Base-by-base conservation (phyloP, 1,140 invertebrate species). In the Drosophila sturtevanti region DNA sequence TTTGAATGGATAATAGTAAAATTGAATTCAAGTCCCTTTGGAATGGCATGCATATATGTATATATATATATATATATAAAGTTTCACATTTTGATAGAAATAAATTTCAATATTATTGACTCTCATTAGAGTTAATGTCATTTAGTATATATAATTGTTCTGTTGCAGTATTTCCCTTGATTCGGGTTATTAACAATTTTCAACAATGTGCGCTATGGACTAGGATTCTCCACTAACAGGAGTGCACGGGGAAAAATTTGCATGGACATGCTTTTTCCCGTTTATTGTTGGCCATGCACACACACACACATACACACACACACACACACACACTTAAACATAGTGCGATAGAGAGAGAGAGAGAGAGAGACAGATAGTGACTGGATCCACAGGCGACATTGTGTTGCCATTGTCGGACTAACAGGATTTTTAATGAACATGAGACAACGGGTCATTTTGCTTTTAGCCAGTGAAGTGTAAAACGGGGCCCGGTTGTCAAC, bases 351-450 rank as follows among this genome's bases (percentile, higher is more conserved):
- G 5, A 31, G 27, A 31, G 27, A 6, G 27, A 31, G 6, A 4
- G 22, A 31, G 27, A 31, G 27, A 31, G 27, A 6, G 7, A 18
- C 14, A 16, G 14, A 41, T 5, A 16, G 48, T 41, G 59, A 55
- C 21, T 3, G 7, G 9, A 2, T 0, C 4, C 11, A 16, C 60
- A 77, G 31, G n/a, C 27, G 2, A 38, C 64, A 59, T 60, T 21
- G 68, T 51, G 18, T 11, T 48, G 41, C 9, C 16, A 48, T 48
- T 48, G 41, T 48, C 16, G 16, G 9, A 31, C 63, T 65, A 85
- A 85, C 65, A 68, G 68, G 68, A 77, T 71, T 86, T 74, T 86
- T 77, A 85, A 85, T 85, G 77, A 82, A 74, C 51, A 79, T 35
- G 63, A 35, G 48, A 64, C 56, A 24, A 27, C 38, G 31, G 38